Conservation (phyloP, 2,888 invertebrate species). For the Ochlodes sylvanus region DNA sequence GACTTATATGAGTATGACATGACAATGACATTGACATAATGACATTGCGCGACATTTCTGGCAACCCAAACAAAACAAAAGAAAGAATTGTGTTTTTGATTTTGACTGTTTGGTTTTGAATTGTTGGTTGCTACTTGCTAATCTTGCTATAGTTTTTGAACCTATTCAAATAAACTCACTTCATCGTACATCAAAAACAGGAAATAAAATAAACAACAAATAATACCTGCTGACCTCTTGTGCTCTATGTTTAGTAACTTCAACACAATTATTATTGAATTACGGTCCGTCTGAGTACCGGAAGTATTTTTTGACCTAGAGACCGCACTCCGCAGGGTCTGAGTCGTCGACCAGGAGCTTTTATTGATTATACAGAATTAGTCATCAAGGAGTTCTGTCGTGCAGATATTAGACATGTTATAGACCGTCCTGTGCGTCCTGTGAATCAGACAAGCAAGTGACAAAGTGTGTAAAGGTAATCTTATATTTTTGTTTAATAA, state of each 20-base stretch:
- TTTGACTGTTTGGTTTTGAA: neutral
- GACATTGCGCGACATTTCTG: no score
- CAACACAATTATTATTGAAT: neutral
- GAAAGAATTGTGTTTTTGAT: neutral
- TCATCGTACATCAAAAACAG: neutral
- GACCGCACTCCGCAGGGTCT: constrained; percentile 13
- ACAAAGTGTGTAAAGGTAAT: neutral
- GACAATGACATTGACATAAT: no score
- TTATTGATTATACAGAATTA: constrained; percentile 18
- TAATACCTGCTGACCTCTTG: neutral
- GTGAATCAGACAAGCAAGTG: neutral
- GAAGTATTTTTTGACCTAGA: constrained; percentile 18
- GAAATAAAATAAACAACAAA: neutral
- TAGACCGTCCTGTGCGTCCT: neutral
- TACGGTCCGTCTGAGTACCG: neutral
- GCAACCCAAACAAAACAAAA: no score
- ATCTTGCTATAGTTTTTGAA: no score
- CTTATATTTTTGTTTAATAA: no score
- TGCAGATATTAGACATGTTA: no score
- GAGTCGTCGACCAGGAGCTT: neutral
- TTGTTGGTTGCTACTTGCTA: neutral
- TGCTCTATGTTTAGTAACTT: neutral
- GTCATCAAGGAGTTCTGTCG: constrained; percentile 10
- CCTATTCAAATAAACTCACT: no score
- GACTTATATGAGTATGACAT: no score